Evolutionary conservation across 2,888 invertebrate species (phyloP).

Genomic region (Tipula unca): DNA sequence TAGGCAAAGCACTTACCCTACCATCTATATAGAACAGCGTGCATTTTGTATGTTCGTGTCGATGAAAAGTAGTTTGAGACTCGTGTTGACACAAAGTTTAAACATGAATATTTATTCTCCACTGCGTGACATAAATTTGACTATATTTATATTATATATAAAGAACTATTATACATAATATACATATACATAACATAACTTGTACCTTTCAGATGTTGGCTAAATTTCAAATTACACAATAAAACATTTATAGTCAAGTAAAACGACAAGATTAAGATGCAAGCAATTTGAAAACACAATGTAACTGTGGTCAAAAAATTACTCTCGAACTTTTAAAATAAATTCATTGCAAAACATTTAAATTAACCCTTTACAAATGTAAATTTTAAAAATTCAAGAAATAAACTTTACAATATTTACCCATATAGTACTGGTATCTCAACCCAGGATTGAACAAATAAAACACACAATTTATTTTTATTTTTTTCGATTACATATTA

Average conservation of each 20-base stretch:
- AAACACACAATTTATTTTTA: background rate
- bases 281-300: background rate
- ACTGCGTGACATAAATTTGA: too few species aligned
- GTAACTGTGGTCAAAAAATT: background rate
- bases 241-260: background rate
- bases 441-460: background rate
- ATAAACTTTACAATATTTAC: background rate
- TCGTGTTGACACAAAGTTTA: too few species aligned
- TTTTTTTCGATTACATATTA: background rate
- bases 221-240: background rate
- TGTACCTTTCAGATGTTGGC: too few species aligned
- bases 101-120: too few species aligned
- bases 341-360: background rate
- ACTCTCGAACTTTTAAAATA: background rate
- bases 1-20: too few species aligned
- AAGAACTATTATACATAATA: too few species aligned
- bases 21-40: too few species aligned
- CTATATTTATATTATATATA: too few species aligned
- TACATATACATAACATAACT: too few species aligned
- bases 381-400: background rate
- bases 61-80: too few species aligned
- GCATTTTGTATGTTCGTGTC: too few species aligned
- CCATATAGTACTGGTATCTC: background rate
- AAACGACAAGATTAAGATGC: background rate
- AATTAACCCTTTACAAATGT: background rate